These are phyloP conservation scores for Hydra vulgaris DNA, from an alignment of 30 jellyfish, hydroid and myxozoan species.

Conservation along the genomic window DNA sequence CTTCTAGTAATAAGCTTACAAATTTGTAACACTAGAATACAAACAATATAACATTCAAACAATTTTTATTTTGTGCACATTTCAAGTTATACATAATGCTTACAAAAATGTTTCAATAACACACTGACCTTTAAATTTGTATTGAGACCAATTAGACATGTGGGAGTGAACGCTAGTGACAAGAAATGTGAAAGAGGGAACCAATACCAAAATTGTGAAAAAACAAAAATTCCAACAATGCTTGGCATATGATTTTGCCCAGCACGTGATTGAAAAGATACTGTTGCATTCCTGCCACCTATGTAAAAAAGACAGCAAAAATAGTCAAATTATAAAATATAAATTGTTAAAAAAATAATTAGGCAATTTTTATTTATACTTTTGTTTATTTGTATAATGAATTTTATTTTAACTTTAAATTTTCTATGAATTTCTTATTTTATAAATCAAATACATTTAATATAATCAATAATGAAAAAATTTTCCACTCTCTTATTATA, in stretches of 20 bases:
- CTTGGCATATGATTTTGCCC: slow-evolving; percentile 98
- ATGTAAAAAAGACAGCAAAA: background rate
- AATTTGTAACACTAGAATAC: too few species aligned
- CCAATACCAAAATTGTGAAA: slow-evolving; percentile 99
- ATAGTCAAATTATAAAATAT: too few species aligned
- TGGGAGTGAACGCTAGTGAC: slow-evolving; percentile 93
- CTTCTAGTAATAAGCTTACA: too few species aligned
- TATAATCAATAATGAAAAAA: too few species aligned
- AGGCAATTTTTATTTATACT: background rate
- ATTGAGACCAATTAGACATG: slow-evolving; percentile 82
- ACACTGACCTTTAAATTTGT: slow-evolving; percentile 74
- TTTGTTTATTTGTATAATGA: background rate
- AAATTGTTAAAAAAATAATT: background rate
- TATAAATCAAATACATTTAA: too few species aligned
- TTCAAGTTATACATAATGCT: too few species aligned
- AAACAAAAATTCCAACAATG: slow-evolving; percentile 88
- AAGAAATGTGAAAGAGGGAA: slow-evolving; percentile 92
- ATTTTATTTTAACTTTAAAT: background rate
- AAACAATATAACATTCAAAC: too few species aligned
- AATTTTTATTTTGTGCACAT: too few species aligned
- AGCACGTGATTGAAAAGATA: slow-evolving; percentile 83
- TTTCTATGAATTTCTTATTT: too few species aligned
- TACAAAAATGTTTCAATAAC: too few species aligned
- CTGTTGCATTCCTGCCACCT: slow-evolving; percentile 98
- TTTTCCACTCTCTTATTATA: too few species aligned